Evolutionary conservation across 2,797 vertebrate species (phyloP).

Genomic region (Neoniphon sammara): DNA sequence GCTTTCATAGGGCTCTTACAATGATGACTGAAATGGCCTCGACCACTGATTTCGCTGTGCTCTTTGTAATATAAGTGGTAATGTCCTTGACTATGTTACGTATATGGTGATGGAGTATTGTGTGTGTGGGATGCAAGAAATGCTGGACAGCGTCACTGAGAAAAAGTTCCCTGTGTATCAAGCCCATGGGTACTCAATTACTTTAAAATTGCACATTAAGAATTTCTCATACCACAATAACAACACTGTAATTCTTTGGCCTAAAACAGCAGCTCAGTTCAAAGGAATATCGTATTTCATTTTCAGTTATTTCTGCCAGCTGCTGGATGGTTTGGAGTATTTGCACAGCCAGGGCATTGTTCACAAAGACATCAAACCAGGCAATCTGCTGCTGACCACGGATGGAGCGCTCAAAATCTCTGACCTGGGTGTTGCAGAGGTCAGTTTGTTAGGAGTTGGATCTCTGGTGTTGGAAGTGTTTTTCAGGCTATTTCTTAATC

Average conservation of each 20-base stretch:
- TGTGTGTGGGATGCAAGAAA: conserved; percentile 89
- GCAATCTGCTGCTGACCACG: conserved; percentile 89
- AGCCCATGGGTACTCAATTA: conserved; percentile 81
- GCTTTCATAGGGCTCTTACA: conserved; percentile 20
- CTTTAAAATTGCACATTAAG: conserved; percentile 11
- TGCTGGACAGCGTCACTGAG: conserved; percentile 88
- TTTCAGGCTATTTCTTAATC: neutral
- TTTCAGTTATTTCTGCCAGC: conserved; percentile 88
- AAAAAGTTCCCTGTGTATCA: conserved; percentile 88
- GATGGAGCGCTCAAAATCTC: conserved; percentile 91
- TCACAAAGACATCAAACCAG: conserved; percentile 92
- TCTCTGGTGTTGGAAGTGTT: neutral
- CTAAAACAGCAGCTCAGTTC: neutral
- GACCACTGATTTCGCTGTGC: neutral
- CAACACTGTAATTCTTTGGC: neutral
- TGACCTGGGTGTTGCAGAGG: conserved; percentile 91
- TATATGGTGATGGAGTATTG: conserved; percentile 93
- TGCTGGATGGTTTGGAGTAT: conserved; percentile 87
- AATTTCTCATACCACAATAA: neutral
- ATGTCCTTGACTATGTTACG: conserved; percentile 84
- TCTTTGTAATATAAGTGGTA: conserved; percentile 10
- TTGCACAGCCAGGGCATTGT: conserved; percentile 90
- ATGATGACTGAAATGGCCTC: conserved; percentile 8
- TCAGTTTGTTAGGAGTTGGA: conserved; percentile 53
- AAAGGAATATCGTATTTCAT: conserved; percentile 43